Evolutionary conservation across 2,888 invertebrate species (phyloP).

Genomic region (Chrysolina haemoptera): DNA sequence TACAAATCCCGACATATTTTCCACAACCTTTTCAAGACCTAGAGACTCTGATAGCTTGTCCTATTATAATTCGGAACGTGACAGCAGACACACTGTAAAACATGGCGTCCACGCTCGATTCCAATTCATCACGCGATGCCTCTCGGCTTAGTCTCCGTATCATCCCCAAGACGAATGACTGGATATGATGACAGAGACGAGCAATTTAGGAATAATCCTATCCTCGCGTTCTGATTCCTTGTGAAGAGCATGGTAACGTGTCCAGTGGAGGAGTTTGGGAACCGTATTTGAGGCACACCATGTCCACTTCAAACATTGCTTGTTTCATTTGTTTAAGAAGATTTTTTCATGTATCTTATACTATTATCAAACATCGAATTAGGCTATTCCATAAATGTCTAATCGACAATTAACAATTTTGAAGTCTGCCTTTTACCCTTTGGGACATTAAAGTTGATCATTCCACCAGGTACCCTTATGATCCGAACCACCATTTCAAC

Average conservation of each 20-base stretch:
- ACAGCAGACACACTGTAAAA: not conserved
- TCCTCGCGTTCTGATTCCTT: slow-evolving; percentile 29
- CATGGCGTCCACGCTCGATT: slow-evolving; percentile 11
- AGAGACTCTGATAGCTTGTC: not conserved
- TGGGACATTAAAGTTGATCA: no score
- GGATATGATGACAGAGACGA: slow-evolving; percentile 31
- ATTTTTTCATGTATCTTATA: no score
- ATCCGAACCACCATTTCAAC: no score
- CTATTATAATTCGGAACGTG: not conserved
- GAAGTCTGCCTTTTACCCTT: no score
- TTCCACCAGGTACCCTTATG: no score
- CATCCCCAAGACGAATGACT: slow-evolving; percentile 35
- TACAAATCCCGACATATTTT: no score
- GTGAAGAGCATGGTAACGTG: slow-evolving; percentile 12
- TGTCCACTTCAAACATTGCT: no score
- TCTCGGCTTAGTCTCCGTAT: slow-evolving; percentile 22
- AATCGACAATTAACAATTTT: no score
- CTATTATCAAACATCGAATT: no score
- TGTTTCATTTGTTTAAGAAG: no score
- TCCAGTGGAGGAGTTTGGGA: not conserved
- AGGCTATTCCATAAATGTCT: no score
- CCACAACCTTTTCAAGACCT: no score
- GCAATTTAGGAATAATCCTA: slow-evolving; percentile 37
- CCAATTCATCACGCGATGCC: slow-evolving; percentile 13
- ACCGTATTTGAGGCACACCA: not conserved